Base-by-base conservation (phyloP, 2,797 vertebrate species). In the Gallirallus australis region DNA sequence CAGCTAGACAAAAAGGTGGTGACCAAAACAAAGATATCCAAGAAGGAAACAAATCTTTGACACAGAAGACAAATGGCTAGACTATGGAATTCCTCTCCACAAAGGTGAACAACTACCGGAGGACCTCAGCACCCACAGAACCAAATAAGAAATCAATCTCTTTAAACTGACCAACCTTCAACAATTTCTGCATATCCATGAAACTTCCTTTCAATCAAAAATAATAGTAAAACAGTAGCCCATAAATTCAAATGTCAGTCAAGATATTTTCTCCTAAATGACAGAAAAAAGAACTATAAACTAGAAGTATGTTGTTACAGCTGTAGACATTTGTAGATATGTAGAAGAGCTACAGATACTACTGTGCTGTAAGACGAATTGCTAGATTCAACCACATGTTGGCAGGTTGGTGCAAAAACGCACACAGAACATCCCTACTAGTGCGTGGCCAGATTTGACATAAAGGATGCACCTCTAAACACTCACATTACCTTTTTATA, bases 241-340 rank as follows among this genome's bases (percentile, higher is more conserved):
- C 1, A 0, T 61, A 68, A 45, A 68, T 57, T 35, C 2, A 1
- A 37, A 56, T 11, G 19, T 1, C 30, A 72, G 39, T 15, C 3
- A 69, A 66, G 28, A 6, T 21, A 56, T 71, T 87, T 70, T 65
- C 24, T 93, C 37, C 57, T 77, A 52, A 75, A 78, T 31, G 14
- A 4, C 59, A 69, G 40, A 37, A 65, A 90, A 63, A 35, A 45
- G 9, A 19, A 60, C 39, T n/a, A 39, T 30, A 24, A 79, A 48
- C 11, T 33, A 56, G 42, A 66, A 88, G 50, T 23, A 45, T 6
- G 2, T 21, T 79, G 15, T 81, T 35, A 72, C 13, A 47, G 6
- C 31, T 82, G 9, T 31, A 23, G 42, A 27, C 48, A 45, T 48
- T 52, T 48, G 39, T 39, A 56, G 42, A 52, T 19, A 48, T 1